phyloP scores from a whole-genome alignment of 2,113 vertebrate genomes.

The Ivindomyrus marchei region DNA sequence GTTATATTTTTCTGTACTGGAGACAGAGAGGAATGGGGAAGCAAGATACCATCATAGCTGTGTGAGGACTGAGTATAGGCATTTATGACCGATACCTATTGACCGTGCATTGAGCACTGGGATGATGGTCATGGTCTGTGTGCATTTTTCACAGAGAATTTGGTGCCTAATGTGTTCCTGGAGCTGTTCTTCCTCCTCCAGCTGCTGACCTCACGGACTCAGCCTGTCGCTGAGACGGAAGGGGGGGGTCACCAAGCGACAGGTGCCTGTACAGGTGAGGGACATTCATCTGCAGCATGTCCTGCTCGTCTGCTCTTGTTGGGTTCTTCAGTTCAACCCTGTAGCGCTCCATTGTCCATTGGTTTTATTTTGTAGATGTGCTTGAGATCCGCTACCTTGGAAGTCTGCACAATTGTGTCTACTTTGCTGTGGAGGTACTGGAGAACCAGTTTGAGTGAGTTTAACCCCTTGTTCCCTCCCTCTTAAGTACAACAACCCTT shows the following conservation, averaged over 20 bases:
- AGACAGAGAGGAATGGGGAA: not conserved
- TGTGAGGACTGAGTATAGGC: not conserved
- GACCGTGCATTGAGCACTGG: not conserved
- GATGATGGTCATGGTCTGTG: not conserved
- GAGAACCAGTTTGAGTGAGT: slow-evolving; percentile 89
- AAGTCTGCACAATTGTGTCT: slow-evolving; percentile 90
- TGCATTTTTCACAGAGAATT: slow-evolving; percentile 67
- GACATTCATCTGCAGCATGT: not conserved
- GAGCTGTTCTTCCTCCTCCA: slow-evolving; percentile 96
- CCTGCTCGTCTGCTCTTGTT: not conserved
- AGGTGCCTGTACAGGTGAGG: slow-evolving; percentile 40
- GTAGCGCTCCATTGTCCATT: not conserved
- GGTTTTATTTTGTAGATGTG: slow-evolving; percentile 54
- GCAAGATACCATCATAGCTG: not conserved
- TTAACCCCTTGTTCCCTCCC: not conserved
- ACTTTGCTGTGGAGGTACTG: slow-evolving; percentile 86
- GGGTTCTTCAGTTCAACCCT: not conserved
- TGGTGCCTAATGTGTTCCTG: slow-evolving; percentile 91
- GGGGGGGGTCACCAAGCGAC: slow-evolving; percentile 33
- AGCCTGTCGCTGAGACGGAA: slow-evolving; percentile 28
- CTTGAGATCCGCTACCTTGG: slow-evolving; percentile 72
- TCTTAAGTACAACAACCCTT: not conserved
- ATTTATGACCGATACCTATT: not conserved
- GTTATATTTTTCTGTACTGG: not conserved
- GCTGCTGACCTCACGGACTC: slow-evolving; percentile 75